A percentile compares a stretch with the other conserved stretches of the same genome.
These are phyloP conservation scores for Calephelis virginiensis DNA, from an alignment of 1,140 invertebrate species.

Conservation along the genomic window DNA sequence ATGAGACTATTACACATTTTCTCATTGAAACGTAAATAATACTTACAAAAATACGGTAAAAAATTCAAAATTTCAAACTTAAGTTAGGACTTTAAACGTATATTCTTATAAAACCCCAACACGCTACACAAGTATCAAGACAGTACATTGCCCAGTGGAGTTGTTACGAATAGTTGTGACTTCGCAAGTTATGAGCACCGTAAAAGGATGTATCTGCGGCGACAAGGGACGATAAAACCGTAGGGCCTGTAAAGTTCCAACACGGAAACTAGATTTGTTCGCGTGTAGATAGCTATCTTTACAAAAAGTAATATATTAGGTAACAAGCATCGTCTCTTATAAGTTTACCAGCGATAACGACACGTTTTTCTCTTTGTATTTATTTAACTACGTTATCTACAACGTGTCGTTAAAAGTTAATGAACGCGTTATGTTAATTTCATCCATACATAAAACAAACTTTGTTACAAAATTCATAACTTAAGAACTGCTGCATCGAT, in stretches of 20 bases:
- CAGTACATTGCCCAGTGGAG: slow-evolving; percentile 32
- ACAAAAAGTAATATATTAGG: slow-evolving; percentile 23
- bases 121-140: slow-evolving; percentile 31
- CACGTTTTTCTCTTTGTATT: slow-evolving; percentile 9
- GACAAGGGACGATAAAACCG: slow-evolving; percentile 51
- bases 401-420: neutral
- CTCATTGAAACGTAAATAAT: too few relatives aligned
- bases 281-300: slow-evolving; percentile 40
- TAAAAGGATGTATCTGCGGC: slow-evolving; percentile 52
- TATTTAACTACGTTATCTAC: neutral
- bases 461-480: too few relatives aligned
- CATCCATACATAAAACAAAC: too few relatives aligned
- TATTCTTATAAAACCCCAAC: slow-evolving; percentile 31
- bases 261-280: slow-evolving; percentile 54
- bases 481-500: too few relatives aligned
- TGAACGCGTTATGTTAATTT: too few relatives aligned
- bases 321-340: slow-evolving; percentile 12
- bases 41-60: too few relatives aligned
- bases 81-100: slow-evolving; percentile 26
- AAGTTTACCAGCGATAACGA: slow-evolving; percentile 13
- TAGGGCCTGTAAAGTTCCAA: slow-evolving; percentile 42
- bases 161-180: slow-evolving; percentile 43
- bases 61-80: slow-evolving; percentile 10
- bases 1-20: too few relatives aligned
- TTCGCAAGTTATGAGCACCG: slow-evolving; percentile 44